Conservation (phyloP, 2,113 vertebrate species). For the Sceloporus tristichus region DNA sequence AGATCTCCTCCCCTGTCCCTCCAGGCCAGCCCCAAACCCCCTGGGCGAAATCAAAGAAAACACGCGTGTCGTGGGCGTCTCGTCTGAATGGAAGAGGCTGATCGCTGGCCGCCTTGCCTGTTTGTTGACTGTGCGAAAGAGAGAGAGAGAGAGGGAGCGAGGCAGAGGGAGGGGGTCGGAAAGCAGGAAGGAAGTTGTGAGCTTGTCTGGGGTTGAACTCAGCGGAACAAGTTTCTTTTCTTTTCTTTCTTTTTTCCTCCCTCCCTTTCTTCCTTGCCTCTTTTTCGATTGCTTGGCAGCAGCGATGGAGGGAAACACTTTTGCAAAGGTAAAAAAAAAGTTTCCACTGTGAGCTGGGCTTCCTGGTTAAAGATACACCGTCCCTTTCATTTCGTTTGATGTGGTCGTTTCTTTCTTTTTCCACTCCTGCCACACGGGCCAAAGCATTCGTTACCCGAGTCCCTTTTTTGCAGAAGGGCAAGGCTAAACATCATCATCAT, state of each 20-base stretch:
- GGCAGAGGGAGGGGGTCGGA: conserved; percentile 73
- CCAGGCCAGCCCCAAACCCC: not conserved
- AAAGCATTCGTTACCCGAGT: too few relatives aligned
- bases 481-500: not conserved
- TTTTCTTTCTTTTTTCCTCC: conserved; percentile 70
- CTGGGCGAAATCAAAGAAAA: not conserved
- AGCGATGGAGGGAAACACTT: conserved; percentile 75
- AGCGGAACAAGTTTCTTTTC: conserved; percentile 83
- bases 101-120: conserved; percentile 36
- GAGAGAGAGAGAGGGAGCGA: conserved; percentile 25
- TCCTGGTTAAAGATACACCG: conserved; percentile 76
- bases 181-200: conserved; percentile 85
- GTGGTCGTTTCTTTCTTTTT: conserved; percentile 55
- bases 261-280: not conserved
- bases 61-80: not conserved
- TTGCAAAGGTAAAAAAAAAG: conserved; percentile 80
- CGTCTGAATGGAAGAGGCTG: not conserved
- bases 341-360: conserved; percentile 81
- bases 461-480: not conserved
- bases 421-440: conserved; percentile 49
- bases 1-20: not conserved
- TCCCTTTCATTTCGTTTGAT: not conserved
- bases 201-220: conserved; percentile 83
- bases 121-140: conserved; percentile 60
- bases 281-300: conserved; percentile 68